Conservation (phyloP, 2,113 vertebrate genomes). For the Lophotis ruficrista region DNA sequence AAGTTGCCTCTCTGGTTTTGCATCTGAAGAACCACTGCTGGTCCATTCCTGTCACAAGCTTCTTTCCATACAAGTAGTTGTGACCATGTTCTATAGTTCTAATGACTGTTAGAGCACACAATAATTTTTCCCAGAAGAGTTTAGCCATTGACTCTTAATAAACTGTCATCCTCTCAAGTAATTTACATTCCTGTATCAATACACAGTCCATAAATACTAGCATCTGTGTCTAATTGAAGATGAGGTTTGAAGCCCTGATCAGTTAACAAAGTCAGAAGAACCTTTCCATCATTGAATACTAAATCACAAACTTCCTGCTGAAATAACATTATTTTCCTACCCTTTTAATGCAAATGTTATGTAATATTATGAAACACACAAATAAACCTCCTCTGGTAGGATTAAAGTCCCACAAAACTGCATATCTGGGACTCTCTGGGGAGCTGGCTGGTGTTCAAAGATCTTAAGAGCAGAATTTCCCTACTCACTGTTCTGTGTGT, state of each 20-base stretch:
- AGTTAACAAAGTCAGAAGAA: background rate
- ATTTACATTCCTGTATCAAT: background rate
- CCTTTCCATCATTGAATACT: background rate
- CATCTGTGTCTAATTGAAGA: constrained; percentile 9
- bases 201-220: background rate
- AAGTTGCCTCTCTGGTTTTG: background rate
- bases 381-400: background rate
- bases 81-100: background rate
- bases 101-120: background rate
- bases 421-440: background rate
- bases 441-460: background rate
- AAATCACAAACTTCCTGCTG: background rate
- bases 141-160: background rate
- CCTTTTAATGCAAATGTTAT: background rate
- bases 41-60: background rate
- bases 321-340: background rate
- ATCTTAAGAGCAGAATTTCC: background rate
- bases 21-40: background rate
- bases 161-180: background rate
- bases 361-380: background rate
- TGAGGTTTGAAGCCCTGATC: background rate
- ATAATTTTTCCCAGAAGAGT: background rate
- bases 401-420: background rate
- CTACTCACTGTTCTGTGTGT: background rate
- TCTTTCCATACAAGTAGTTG: background rate